Evolutionary conservation across 2,113 vertebrate species (phyloP), one percentile per base, ranked within the genome.

Genomic region (Falco punctatus): DNA sequence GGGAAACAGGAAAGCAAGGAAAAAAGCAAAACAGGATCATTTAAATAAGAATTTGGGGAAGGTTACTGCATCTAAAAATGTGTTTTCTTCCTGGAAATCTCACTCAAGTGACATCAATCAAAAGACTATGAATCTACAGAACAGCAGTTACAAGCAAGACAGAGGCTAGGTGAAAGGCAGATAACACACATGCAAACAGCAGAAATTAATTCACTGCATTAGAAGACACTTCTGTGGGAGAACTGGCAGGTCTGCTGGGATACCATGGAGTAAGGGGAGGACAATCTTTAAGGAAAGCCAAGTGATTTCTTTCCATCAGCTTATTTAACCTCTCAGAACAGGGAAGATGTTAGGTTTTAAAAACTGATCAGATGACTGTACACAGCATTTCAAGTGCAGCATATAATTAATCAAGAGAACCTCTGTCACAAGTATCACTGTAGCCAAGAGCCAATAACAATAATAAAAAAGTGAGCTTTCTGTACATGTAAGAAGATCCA

Each of bases 221-320:
- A 82, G 54, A 67, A 90, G 46, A 91, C n/a, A 73, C 6, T 82
- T 79, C 62, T 77, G 46, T 9, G 15, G 20, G 33, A 85, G 78
- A 94, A 85, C 40, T 90, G 78, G 74, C 35, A 91, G 90, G 73
- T 85, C 89, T 90, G 61, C 61, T 84, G 59, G 89, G 94, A 73
- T 96, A 55, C 73, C 70, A 85, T 30, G 92, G 84, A 91, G 27
- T 58, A 79, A 85, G 94, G 22, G 92, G 84, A 90, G 57, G 44
- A 82, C 35, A 65, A n/a, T 12, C 26, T 48, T 23, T 54, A 49
- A 26, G 18, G 24, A 77, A 86, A 92, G 54, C 54, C 27, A 92
- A 78, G 6, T 55, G 48, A 84, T 44, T 90, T 89, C 57, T 91
- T 49, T 79, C 35, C 26, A 49, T 85, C 77, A 74, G 27, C 30